Evolutionary conservation across 1,140 invertebrate genomes (phyloP), one percentile per base, ranked within the genome.

Genomic region (Drosophila malerkotliana): DNA sequence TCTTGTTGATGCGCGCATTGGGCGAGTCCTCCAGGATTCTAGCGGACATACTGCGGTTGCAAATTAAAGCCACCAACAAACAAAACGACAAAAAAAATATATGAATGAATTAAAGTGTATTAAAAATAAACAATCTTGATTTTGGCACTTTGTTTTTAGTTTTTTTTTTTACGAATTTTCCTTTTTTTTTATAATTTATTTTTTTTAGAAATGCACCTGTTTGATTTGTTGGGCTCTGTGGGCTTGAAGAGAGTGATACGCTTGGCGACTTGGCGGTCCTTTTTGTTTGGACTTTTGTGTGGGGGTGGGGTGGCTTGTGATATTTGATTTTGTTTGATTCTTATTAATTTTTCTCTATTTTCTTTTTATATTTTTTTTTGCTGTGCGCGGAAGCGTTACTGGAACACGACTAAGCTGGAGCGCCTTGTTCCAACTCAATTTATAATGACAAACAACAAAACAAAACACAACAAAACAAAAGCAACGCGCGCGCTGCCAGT

Each of bases 1-100:
- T 93, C 89, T 95, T 95, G 90, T 95, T 94, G 44, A 94, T 93
- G 64, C 92, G 92, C 67, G 94, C 92, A 78, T 93, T 93, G 62
- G 93, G 93, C 39, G 92, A 93, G 62, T 91, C 90, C 75, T 91
- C 90, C 62, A 92, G 73, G 74, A 92, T 91, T 80, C 90, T 80
- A 60, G 32, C 78, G 51, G 91, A 90, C 91, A 92, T 92, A 72
- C 85, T 91, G 54, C 53, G 34, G 10, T 55, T 81, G 60, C 66
- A 51, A 72, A 72, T 53, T 49, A 56, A 18, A 41, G 54, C 7
- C 39, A 39, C 49, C 57, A 39, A 47, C 41, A 34, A 24, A 28
- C 37, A 39, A 39, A 63, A 64, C 47, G 45, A 45, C 56, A 72
- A 63, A 44, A 58, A 18, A 24, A 21, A 21, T 18, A 18, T 18